phyloP scores from a whole-genome alignment of 2,888 invertebrate species.

The Mellilla xanthometata region DNA sequence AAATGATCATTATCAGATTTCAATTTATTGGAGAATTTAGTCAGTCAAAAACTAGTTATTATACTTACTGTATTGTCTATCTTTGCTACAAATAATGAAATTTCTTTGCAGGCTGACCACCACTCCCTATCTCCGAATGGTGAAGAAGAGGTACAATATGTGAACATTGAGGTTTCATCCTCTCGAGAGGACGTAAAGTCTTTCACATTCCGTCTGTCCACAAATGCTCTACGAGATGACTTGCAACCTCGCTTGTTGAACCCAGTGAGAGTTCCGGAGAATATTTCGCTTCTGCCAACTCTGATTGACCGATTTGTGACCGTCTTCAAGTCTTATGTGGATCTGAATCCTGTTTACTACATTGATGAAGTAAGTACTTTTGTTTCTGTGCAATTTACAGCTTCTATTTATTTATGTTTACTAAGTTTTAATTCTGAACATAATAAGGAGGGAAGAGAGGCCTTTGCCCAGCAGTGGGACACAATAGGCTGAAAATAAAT shows the following conservation, averaged over 20 bases:
- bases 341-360: slow-evolving; percentile 85
- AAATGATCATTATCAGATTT: no score
- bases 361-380: slow-evolving; percentile 73
- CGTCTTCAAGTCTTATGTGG: slow-evolving; percentile 90
- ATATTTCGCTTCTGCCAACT: slow-evolving; percentile 83
- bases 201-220: slow-evolving; percentile 89
- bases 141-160: slow-evolving; percentile 88
- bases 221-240: slow-evolving; percentile 88
- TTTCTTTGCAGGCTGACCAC: slow-evolving; percentile 82
- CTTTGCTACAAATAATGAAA: no score
- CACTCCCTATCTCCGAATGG: slow-evolving; percentile 87
- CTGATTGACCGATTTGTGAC: slow-evolving; percentile 92
- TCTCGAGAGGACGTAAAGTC: slow-evolving; percentile 80
- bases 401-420: no score
- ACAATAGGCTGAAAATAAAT: no score
- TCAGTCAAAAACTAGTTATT: no score
- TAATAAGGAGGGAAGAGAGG: no score
- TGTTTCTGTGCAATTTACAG: no score
- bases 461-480: no score
- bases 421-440: no score
- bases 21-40: no score
- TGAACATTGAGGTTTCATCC: slow-evolving; percentile 90
- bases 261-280: slow-evolving; percentile 61
- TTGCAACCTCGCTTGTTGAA: slow-evolving; percentile 70
- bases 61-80: no score